Percentiles rank a stretch among this genome's conserved stretches.
These are phyloP conservation scores for Sicus ferrugineus DNA, from an alignment of 2,888 invertebrate species.

Conservation along the genomic window DNA sequence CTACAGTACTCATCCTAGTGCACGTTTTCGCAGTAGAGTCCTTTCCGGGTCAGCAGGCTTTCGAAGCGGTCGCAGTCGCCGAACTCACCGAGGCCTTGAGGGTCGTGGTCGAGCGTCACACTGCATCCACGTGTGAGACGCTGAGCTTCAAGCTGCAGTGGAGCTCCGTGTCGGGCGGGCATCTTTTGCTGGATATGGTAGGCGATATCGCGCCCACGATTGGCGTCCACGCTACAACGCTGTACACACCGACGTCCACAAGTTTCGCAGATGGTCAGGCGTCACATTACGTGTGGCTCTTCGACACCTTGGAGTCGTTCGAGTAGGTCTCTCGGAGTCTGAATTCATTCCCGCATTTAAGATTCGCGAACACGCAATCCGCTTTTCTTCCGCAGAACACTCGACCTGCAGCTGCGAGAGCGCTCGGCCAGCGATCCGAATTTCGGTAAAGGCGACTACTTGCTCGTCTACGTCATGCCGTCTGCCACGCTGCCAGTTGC, in stretches of 20 bases:
- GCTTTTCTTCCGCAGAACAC: neutral
- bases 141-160: neutral
- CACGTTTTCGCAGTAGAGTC: neutral
- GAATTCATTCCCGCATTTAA: neutral
- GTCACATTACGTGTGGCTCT: slow-evolving; percentile 5
- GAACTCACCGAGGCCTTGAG: neutral
- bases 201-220: neutral
- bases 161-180: neutral
- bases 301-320: slow-evolving; percentile 12
- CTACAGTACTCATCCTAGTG: neutral
- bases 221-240: neutral
- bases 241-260: neutral
- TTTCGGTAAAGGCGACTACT: neutral
- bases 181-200: neutral
- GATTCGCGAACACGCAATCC: neutral
- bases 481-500: neutral
- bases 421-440: neutral
- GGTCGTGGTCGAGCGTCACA: slow-evolving; percentile 2
- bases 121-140: neutral
- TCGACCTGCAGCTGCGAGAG: neutral
- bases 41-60: neutral
- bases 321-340: neutral
- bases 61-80: neutral
- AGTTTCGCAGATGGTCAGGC: neutral
- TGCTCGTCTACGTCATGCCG: neutral